Evolutionary conservation across 2,113 vertebrate species (phyloP).

Genomic region (Oncorhynchus keta): DNA sequence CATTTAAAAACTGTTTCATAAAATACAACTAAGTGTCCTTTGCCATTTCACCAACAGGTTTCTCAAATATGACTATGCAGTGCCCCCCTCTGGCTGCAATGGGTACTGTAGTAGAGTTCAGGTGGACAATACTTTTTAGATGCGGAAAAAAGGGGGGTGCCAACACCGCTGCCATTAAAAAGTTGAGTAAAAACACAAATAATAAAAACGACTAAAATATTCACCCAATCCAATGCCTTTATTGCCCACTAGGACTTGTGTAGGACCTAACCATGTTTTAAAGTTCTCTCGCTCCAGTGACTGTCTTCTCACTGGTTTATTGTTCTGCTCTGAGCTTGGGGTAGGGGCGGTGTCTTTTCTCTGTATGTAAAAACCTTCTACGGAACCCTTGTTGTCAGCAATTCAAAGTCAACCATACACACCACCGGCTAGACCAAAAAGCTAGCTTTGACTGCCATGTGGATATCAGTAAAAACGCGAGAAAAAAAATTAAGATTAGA

Average conservation of each 20-base stretch:
- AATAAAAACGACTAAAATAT: not conserved
- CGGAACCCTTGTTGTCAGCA: too few relatives aligned
- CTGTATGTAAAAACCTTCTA: too few relatives aligned
- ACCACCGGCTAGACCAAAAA: too few relatives aligned
- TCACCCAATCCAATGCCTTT: not conserved
- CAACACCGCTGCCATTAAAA: not conserved
- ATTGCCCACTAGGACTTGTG: too few relatives aligned
- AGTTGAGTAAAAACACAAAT: constrained; percentile 17
- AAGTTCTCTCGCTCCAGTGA: not conserved
- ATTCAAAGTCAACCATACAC: too few relatives aligned
- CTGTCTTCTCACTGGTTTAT: too few relatives aligned
- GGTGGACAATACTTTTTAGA: constrained; percentile 17
- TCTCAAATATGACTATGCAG: constrained; percentile 27
- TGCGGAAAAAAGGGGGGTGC: not conserved
- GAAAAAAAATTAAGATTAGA: too few relatives aligned
- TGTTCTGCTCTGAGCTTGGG: too few relatives aligned
- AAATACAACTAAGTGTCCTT: constrained; percentile 5
- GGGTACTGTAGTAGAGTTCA: constrained; percentile 12
- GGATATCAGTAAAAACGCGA: too few relatives aligned
- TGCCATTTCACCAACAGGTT: constrained; percentile 8
- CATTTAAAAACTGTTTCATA: constrained; percentile 21
- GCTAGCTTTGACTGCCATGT: too few relatives aligned
- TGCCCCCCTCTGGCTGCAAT: constrained; percentile 48
- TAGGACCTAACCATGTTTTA: too few relatives aligned
- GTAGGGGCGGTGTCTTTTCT: too few relatives aligned